These are phyloP conservation scores for Trachemys scripta DNA, from an alignment of 2,113 vertebrate genomes.

Conservation along the genomic window DNA sequence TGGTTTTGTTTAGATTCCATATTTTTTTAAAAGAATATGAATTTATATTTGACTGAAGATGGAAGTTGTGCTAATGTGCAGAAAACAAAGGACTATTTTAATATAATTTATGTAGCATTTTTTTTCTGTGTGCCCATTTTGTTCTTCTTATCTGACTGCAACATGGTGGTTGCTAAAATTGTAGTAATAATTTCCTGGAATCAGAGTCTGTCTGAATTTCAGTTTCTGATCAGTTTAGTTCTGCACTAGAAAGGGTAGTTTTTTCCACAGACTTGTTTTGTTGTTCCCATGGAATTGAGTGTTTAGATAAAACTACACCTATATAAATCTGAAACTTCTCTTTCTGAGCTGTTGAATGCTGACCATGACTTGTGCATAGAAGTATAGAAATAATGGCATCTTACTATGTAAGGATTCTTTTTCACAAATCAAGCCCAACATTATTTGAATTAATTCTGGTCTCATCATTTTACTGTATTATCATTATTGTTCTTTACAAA, in stretches of 20 bases:
- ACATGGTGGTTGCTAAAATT: constrained; percentile 39
- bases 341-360: constrained; percentile 70
- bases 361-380: constrained; percentile 72
- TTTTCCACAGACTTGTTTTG: constrained; percentile 54
- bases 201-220: constrained; percentile 50
- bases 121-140: constrained; percentile 46
- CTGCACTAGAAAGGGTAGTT: constrained; percentile 34
- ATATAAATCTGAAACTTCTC: constrained; percentile 76
- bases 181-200: constrained; percentile 62
- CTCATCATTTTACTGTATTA: constrained; percentile 71
- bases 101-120: neutral
- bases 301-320: constrained; percentile 61
- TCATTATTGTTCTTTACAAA: constrained; percentile 64
- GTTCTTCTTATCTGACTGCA: constrained; percentile 32
- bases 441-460: constrained; percentile 79
- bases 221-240: constrained; percentile 32
- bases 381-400: constrained; percentile 68
- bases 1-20: constrained; percentile 43
- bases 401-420: constrained; percentile 68
- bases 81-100: constrained; percentile 37
- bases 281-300: constrained; percentile 61
- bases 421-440: constrained; percentile 64
- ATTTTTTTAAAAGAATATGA: neutral
- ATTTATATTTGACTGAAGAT: constrained; percentile 26
- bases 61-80: neutral